phyloP scores from a whole-genome alignment of 2,888 invertebrate species.

The Capitulum mitella region DNA sequence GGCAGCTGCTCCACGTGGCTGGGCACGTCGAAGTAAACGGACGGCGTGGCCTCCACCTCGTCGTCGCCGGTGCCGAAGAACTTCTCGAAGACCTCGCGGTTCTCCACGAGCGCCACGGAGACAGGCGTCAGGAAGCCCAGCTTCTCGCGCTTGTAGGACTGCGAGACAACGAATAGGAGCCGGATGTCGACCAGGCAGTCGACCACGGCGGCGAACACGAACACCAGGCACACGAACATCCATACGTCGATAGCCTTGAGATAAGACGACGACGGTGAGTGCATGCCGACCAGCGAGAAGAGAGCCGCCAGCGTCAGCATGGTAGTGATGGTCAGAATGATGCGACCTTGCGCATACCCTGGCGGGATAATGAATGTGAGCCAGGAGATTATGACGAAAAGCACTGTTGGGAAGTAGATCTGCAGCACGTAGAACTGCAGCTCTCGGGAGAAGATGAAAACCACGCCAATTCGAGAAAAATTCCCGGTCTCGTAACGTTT shows the following conservation, averaged over 20 bases:
- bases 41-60: neutral
- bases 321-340: constrained; percentile 53
- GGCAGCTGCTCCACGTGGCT: too few species aligned
- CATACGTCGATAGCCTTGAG: constrained; percentile 10
- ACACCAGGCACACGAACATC: constrained; percentile 47
- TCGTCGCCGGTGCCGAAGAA: neutral
- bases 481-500: neutral
- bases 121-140: constrained; percentile 12
- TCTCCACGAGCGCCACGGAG: constrained; percentile 9
- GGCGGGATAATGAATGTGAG: constrained; percentile 59
- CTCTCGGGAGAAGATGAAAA: constrained; percentile 55
- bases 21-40: too few species aligned
- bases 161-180: neutral
- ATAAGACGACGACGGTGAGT: constrained; percentile 40
- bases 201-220: constrained; percentile 57
- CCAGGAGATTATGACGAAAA: constrained; percentile 60
- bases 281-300: constrained; percentile 39
- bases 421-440: constrained; percentile 55
- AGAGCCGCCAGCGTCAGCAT: constrained; percentile 43
- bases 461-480: constrained; percentile 39
- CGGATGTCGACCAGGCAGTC: constrained; percentile 16
- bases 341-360: constrained; percentile 57
- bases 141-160: neutral
- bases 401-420: constrained; percentile 56
- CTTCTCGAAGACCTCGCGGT: neutral